Conservation (phyloP, 1,140 invertebrate species). For the Drosophila nigrodunni region DNA sequence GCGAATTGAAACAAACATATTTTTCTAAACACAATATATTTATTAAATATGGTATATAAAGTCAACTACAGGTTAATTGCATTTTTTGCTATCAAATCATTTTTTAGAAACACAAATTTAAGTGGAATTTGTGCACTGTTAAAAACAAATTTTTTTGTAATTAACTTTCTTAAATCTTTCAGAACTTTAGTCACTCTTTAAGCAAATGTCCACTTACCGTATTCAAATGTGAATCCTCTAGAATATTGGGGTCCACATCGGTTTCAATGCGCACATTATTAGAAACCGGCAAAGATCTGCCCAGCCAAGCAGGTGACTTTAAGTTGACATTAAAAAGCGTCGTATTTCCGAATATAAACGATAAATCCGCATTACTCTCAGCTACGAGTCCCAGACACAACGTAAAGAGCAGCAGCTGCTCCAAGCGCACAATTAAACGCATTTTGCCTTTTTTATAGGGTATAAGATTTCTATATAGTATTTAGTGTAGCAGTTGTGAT, state of each 20-base stretch:
- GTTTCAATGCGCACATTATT: constrained; percentile 44
- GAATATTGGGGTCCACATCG: constrained; percentile 68
- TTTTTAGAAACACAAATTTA: too few relatives aligned
- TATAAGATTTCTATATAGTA: constrained; percentile 3
- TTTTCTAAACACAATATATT: neutral
- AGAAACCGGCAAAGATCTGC: constrained; percentile 24
- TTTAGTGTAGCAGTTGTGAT: constrained; percentile 27
- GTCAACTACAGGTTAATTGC: too few relatives aligned
- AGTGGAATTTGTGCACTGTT: too few relatives aligned
- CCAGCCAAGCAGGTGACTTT: constrained; percentile 44
- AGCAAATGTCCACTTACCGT: constrained; percentile 55
- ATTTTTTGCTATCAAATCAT: too few relatives aligned
- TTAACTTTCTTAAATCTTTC: too few relatives aligned
- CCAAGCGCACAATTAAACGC: constrained; percentile 21
- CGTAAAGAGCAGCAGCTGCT: constrained; percentile 28
- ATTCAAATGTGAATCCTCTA: constrained; percentile 67
- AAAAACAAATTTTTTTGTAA: too few relatives aligned
- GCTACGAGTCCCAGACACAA: constrained; percentile 47
- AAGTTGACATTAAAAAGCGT: constrained; percentile 71
- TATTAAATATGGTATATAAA: neutral
- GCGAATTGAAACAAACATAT: too few relatives aligned
- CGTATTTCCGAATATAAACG: constrained; percentile 56
- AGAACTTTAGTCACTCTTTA: too few relatives aligned
- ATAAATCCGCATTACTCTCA: constrained; percentile 37
- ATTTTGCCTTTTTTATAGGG: constrained; percentile 29